A percentile compares a stretch with the other conserved stretches of the same genome.
Conservation (phyloP, 2,888 invertebrate genomes). For the Melitaea athalia region DNA sequence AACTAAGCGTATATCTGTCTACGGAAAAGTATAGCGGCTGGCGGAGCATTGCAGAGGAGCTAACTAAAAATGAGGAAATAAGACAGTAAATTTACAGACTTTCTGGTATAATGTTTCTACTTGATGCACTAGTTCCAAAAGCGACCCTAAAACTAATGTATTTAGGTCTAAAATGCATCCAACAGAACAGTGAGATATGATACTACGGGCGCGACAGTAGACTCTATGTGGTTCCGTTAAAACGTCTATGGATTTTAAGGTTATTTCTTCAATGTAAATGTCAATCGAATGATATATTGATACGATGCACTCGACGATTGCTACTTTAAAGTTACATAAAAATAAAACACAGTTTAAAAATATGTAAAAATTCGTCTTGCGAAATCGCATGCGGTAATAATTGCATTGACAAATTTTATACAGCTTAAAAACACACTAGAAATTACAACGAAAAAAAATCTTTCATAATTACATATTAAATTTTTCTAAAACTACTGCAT, state of each 20-base stretch:
- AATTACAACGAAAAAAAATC: constrained; percentile 3
- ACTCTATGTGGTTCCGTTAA: constrained; percentile 46
- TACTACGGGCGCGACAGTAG: constrained; percentile 48
- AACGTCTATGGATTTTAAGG: constrained; percentile 46
- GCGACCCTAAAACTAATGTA: constrained; percentile 51
- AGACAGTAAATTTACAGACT: constrained; percentile 77
- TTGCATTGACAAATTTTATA: background rate
- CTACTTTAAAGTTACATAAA: constrained; percentile 1
- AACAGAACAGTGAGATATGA: constrained; percentile 49
- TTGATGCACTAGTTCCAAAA: constrained; percentile 44
- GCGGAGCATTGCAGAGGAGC: constrained; percentile 74
- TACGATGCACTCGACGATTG: constrained; percentile 12
- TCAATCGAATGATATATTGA: constrained; percentile 45
- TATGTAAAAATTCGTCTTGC: constrained; percentile 14
- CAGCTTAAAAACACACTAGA: constrained; percentile 1
- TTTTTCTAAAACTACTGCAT: constrained; percentile 17
- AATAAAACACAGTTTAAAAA: background rate
- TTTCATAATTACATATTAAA: background rate
- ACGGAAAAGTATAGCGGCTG: constrained; percentile 53
- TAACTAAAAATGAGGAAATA: constrained; percentile 80
- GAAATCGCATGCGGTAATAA: constrained; percentile 23
- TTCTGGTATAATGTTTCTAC: constrained; percentile 72
- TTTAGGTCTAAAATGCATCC: constrained; percentile 55
- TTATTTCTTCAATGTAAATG: constrained; percentile 46
- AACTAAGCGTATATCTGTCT: constrained; percentile 37